A percentile compares a stretch with the other conserved stretches of the same genome.
These are phyloP conservation scores for Talpa occidentalis DNA, from an alignment of 2,113 vertebrate species.

Conservation along the genomic window DNA sequence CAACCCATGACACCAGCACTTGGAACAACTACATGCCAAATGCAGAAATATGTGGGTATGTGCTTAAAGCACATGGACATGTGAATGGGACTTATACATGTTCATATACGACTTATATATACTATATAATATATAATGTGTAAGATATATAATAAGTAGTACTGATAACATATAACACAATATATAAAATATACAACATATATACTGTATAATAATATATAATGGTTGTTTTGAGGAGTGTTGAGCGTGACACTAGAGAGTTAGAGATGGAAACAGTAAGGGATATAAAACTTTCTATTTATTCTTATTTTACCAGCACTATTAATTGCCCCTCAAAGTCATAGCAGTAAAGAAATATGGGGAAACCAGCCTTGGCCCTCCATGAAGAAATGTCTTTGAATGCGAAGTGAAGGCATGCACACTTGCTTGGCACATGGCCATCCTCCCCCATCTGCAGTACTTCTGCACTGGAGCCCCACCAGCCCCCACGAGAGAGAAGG, in stretches of 20 bases:
- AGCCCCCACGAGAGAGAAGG: not conserved
- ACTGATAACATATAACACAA: too few species aligned
- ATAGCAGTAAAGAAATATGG: not conserved
- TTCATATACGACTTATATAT: too few species aligned
- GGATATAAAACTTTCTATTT: not conserved
- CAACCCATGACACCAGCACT: not conserved
- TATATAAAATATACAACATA: too few species aligned
- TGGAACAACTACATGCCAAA: not conserved
- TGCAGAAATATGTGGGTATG: not conserved
- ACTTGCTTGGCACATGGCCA: not conserved
- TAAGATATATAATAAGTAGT: too few species aligned
- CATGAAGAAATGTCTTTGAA: not conserved
- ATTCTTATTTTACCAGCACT: conserved; percentile 10
- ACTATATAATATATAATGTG: too few species aligned
- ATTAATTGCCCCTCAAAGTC: not conserved
- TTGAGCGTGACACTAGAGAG: not conserved
- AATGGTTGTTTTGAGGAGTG: not conserved
- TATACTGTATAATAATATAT: not conserved
- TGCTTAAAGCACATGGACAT: not conserved
- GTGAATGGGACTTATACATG: not conserved
- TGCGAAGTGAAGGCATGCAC: not conserved
- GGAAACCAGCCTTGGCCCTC: not conserved
- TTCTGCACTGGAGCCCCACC: not conserved
- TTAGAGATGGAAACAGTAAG: conserved; percentile 12
- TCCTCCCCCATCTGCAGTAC: not conserved